A percentile compares a stretch with the other conserved stretches of the same genome.
These are phyloP conservation scores for Ennomos erosarius DNA, from an alignment of 2,888 invertebrate species.

Conservation along the genomic window DNA sequence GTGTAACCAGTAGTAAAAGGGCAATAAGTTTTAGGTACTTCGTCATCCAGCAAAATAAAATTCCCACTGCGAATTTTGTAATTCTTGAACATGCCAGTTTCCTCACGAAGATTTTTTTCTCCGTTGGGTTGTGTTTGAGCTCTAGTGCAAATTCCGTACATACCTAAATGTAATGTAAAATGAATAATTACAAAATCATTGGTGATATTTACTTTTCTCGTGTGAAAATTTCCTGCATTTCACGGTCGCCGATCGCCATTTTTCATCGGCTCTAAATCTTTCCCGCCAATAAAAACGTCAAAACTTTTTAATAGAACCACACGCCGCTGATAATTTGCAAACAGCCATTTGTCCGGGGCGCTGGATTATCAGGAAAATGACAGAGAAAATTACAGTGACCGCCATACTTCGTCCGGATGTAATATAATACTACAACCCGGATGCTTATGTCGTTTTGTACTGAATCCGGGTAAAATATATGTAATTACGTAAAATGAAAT, in stretches of 20 bases:
- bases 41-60: no score
- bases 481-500: no score
- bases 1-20: no score
- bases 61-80: no score
- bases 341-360: constrained; percentile 17
- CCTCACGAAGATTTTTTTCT: no score
- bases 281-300: constrained; percentile 5
- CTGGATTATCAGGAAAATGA: constrained; percentile 10
- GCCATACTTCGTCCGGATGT: not conserved
- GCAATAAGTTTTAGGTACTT: no score
- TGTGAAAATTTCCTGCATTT: no score
- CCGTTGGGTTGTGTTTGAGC: no score
- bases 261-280: not conserved
- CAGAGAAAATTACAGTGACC: constrained; percentile 10
- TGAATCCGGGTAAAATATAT: not conserved
- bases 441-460: not conserved
- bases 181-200: no score
- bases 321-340: constrained; percentile 16
- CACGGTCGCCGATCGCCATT: not conserved
- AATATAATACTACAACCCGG: not conserved
- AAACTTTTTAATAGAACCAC: constrained; percentile 17
- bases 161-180: no score
- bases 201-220: not conserved
- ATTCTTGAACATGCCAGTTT: no score
- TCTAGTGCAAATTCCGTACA: no score